Evolutionary conservation across 2,113 vertebrate species (phyloP), one percentile per base, ranked within the genome.

Genomic region (Prunella himalayana): DNA sequence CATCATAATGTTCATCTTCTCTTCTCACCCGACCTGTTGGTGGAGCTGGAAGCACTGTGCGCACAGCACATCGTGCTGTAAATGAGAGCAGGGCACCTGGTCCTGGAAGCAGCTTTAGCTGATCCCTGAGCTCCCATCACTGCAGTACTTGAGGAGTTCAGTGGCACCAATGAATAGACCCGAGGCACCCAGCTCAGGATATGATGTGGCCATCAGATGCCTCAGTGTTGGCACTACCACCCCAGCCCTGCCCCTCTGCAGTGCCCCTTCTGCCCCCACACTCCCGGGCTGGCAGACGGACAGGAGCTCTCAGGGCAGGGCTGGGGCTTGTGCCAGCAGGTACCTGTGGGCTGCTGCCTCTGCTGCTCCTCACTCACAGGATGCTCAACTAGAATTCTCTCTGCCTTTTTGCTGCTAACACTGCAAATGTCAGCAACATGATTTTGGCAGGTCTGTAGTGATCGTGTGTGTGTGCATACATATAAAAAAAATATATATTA

Each of bases 1-100:
- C 17, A 95, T 71, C 11, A 45, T 64, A 22, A 85, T 44, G 85
- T 92, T 37, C 17, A 15, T 50, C 45, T 45, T 93, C 79, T 94
- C 78, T 49, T 93, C 83, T 92, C 76, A 61, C 2, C 39, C 1
- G 2, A 51, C 73, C 51, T 85, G 50, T 57, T 4, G n/a, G 11
- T 80, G 53, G 54, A 90, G 80, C 92, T 94, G 94, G 94, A 81
- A 76, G 56, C 76, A 7, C 77, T 77, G 91, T 19, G 64, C 7
- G 13, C 21, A 2, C 64, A 63, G 39, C 70, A 41, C 13, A 4
- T 14, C 18, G 20, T 78, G 39, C 50, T 86, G 69, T 22, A 31
- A 30, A 27, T 31, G 35, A 22, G 8, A 75, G 69, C 57, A 66
- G 51, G 31, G 30, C 12, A n/a, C 53, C 64, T 24, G 44, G 4